Base-by-base conservation (phyloP, 2,797 vertebrate species). In the Scolopax bukidnonensis region DNA sequence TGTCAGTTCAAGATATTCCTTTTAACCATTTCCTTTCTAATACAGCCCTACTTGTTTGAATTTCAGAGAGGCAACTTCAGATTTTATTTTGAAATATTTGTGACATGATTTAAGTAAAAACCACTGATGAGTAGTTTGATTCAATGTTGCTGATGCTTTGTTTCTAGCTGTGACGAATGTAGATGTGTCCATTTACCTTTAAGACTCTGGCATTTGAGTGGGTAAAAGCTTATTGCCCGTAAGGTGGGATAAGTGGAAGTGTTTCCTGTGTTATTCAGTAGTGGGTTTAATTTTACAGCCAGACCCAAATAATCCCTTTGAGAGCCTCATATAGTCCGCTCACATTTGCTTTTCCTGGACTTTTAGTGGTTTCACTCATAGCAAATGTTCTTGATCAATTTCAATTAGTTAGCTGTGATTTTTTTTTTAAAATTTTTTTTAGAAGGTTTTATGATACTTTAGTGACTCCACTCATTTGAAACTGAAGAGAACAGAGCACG, bases 1-100 rank as follows among this genome's bases (percentile, higher is more conserved):
- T 96, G 92, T 43, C 79, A 60, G 69, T 76, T 80, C 63, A 80
- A 61, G 85, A 59, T 70, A 61, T 69, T 87, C 65, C 83, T 92
- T 53, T 97, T 97, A 95, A 97, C 95, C 57, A 47, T 93, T 97
- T 94, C 90, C 89, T 97, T 78, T 60, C 91, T 74, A 21, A 33
- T 84, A 82, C 67, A 95, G 43, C 15, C 21, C 28, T 33, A 4
- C 11, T 33, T 60, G 54, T 54, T 23, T 1, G 16, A 47, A 28
- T 89, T 79, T 84, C 41, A 65, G 45, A 51, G 68, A 57, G 65
- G 65, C 48, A 88, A 78, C 25, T 78, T 88, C 1, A 2, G 12
- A 61, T 85, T 83, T 74, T 60, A 25, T 64, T 84, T 12, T 27
- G 32, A 70, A 78, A 28, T 80, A 23, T 51, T 84, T 77, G 38